phyloP scores from a whole-genome alignment of 2,888 invertebrate genomes.

The Suillia variegata region DNA sequence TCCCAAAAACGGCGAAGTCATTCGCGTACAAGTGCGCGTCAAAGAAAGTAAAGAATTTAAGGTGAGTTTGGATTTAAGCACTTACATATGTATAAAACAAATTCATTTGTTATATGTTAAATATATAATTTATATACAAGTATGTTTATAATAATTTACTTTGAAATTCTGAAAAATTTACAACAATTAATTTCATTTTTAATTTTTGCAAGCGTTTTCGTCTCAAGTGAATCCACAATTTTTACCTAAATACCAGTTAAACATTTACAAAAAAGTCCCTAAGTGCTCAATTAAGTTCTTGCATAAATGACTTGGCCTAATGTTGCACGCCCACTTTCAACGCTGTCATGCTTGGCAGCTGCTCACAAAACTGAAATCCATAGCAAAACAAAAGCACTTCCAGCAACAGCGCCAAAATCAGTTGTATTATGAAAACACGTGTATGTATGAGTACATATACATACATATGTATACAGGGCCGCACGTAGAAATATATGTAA shows the following conservation, averaged over 20 bases:
- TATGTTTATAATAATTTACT: background rate
- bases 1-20: constrained; percentile 88
- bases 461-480: too few species aligned
- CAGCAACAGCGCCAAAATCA: background rate
- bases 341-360: background rate
- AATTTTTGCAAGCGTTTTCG: too few species aligned
- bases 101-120: background rate
- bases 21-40: constrained; percentile 85
- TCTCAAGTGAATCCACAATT: too few species aligned
- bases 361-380: background rate
- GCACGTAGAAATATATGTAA: too few species aligned
- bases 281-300: constrained; percentile 9
- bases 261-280: too few species aligned
- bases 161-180: background rate
- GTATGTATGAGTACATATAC: too few species aligned
- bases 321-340: background rate
- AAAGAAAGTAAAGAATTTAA: constrained; percentile 99
- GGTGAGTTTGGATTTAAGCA: too few species aligned
- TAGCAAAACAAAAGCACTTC: background rate
- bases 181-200: too few species aligned
- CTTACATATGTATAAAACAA: too few species aligned
- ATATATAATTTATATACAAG: too few species aligned
- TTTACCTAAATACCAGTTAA: too few species aligned
- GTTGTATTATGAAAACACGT: too few species aligned
- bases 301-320: background rate